These are phyloP conservation scores for Actinostola sp. DNA, from an alignment of 92 coral and sea anemone species.

Conservation along the genomic window DNA sequence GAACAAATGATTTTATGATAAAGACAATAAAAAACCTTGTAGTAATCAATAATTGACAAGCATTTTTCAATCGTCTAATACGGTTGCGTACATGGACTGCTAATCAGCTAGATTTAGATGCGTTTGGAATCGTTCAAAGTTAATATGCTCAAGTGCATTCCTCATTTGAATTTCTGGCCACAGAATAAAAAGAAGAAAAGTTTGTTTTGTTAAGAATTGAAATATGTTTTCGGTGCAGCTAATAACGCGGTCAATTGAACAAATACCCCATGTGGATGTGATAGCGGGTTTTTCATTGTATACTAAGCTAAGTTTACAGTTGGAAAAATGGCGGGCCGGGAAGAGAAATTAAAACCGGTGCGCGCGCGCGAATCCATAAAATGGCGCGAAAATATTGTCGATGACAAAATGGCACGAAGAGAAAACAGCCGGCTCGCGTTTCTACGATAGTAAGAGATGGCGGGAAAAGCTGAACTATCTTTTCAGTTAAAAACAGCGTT, in stretches of 20 bases:
- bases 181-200: neutral
- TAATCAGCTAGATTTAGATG: too few relatives aligned
- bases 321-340: slow-evolving; percentile 8
- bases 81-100: neutral
- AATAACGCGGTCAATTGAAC: slow-evolving; percentile 3
- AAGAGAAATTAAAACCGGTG: too few relatives aligned
- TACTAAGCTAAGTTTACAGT: too few relatives aligned
- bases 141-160: too few relatives aligned
- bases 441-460: neutral
- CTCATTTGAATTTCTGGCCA: neutral
- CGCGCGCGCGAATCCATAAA: slow-evolving; percentile 2
- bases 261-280: neutral
- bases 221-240: neutral
- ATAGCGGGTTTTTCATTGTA: neutral
- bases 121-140: too few relatives aligned
- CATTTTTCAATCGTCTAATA: slow-evolving; percentile 49
- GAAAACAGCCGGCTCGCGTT: too few relatives aligned
- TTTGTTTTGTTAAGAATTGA: neutral
- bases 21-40: slow-evolving; percentile 67
- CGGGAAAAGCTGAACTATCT: neutral
- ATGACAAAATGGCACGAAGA: too few relatives aligned
- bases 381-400: too few relatives aligned
- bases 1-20: slow-evolving; percentile 62
- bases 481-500: neutral
- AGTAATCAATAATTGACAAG: slow-evolving; percentile 54